Percentiles rank a stretch among this genome's conserved stretches.
These are phyloP conservation scores for Bolinopsis microptera DNA, from an alignment of 37 sponge, comb jelly and placozoan genomes.

Conservation along the genomic window DNA sequence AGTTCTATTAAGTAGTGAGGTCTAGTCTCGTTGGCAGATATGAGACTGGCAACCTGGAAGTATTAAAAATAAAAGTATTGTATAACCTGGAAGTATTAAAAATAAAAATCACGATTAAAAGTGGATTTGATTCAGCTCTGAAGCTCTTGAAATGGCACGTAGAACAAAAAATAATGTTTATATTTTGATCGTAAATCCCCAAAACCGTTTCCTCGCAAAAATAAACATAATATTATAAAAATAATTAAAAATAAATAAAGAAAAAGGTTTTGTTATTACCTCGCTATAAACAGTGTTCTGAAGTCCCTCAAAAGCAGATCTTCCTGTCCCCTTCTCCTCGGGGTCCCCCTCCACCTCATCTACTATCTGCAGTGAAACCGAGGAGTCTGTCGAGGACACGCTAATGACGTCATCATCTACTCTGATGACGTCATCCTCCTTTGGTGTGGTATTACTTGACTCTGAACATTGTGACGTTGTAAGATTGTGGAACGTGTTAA, in stretches of 20 bases:
- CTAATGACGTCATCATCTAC: background rate
- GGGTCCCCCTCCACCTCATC: background rate
- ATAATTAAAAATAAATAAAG: too few relatives aligned
- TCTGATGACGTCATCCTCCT: background rate
- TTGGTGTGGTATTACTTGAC: background rate
- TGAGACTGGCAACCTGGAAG: conserved; percentile 8
- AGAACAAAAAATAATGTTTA: too few relatives aligned
- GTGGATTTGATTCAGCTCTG: background rate
- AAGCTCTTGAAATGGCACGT: too few relatives aligned
- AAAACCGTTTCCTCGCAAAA: too few relatives aligned
- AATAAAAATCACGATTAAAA: background rate
- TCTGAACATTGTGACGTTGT: background rate
- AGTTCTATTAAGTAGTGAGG: conserved; percentile 33
- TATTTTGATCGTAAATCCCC: too few relatives aligned
- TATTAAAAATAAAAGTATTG: background rate
- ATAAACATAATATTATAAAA: too few relatives aligned
- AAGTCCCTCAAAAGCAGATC: background rate
- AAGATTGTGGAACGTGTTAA: too few relatives aligned
- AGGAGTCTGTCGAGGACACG: conserved; percentile 6
- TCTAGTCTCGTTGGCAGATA: background rate
- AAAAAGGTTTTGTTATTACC: background rate
- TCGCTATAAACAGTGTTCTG: conserved; percentile 47
- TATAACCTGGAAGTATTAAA: background rate
- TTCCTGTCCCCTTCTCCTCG: background rate
- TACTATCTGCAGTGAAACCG: conserved; percentile 34